Evolutionary conservation across 2,797 vertebrate species (phyloP).

Genomic region (Xiphophorus birchmanni): DNA sequence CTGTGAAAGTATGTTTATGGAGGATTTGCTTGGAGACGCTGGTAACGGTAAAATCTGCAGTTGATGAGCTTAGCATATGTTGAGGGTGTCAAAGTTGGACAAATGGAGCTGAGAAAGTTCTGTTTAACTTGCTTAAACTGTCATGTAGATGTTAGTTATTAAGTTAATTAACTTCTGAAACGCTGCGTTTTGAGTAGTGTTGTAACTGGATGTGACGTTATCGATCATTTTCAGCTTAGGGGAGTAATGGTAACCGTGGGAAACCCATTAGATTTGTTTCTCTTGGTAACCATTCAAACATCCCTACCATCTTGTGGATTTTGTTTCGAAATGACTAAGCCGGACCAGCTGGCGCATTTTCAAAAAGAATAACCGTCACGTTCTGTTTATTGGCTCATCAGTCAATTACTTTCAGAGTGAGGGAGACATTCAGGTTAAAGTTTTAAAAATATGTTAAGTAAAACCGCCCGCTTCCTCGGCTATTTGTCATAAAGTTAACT

Average conservation of each 20-base stretch:
- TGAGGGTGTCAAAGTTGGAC: not conserved
- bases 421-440: not conserved
- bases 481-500: not conserved
- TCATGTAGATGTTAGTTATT: not conserved
- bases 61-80: not conserved
- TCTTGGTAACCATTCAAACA: not conserved
- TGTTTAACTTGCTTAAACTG: not conserved
- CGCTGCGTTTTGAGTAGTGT: not conserved
- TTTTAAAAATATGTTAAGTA: slow-evolving; percentile 3
- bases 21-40: not conserved
- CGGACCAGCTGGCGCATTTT: not conserved
- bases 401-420: not conserved
- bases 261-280: not conserved
- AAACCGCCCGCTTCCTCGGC: not conserved
- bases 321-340: not conserved
- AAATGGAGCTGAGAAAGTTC: not conserved
- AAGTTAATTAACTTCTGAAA: not conserved
- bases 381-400: not conserved
- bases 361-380: not conserved
- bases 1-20: not conserved
- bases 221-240: not conserved
- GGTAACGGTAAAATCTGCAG: not conserved
- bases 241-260: not conserved
- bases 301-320: not conserved
- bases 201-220: not conserved